Evolutionary conservation across 2,797 vertebrate species (phyloP).

Genomic region (Acrocephalus scirpaceus): DNA sequence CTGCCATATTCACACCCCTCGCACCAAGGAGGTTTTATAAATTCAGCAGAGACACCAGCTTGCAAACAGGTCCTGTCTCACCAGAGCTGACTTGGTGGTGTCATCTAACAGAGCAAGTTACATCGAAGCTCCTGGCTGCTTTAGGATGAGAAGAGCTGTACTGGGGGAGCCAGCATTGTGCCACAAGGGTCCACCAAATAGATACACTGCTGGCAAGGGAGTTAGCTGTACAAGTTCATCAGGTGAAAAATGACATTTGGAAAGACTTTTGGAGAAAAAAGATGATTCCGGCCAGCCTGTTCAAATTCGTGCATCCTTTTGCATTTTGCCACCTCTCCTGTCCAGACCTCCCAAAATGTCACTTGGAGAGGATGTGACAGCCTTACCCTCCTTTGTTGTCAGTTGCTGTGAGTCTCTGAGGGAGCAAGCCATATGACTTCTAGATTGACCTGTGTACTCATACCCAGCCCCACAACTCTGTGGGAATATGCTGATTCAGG

Average conservation of each 20-base stretch:
- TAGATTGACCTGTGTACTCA: accelerated
- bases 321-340: background rate
- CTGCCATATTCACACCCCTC: background rate
- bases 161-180: background rate
- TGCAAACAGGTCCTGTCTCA: background rate
- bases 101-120: background rate
- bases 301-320: background rate
- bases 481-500: background rate
- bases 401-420: background rate
- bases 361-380: background rate
- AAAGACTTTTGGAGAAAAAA: background rate
- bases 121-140: background rate
- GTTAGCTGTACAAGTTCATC: background rate
- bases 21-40: background rate
- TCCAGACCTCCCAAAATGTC: background rate
- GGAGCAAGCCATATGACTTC: background rate
- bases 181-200: background rate
- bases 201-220: background rate
- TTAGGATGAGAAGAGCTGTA: background rate
- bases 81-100: background rate
- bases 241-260: background rate
- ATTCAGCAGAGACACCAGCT: background rate
- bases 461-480: background rate
- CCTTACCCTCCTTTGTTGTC: background rate
- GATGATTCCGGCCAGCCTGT: background rate